Evolutionary conservation across 2,888 invertebrate species (phyloP).

Genomic region (Prosapia bicincta): DNA sequence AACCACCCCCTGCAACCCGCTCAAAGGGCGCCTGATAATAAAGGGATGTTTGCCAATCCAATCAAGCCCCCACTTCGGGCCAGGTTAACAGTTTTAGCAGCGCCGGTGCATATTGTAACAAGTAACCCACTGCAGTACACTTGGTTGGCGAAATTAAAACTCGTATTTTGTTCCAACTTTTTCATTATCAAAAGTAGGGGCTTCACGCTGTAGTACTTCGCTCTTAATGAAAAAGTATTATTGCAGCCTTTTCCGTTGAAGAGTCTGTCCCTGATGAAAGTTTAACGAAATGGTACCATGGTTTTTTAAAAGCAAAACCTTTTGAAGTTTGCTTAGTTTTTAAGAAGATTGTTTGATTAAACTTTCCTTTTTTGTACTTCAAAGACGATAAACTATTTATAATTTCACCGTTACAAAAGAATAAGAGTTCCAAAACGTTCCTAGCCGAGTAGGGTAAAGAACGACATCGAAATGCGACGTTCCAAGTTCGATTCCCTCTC

Average conservation of each 20-base stretch:
- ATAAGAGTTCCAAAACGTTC: no score
- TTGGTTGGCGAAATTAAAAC: not conserved
- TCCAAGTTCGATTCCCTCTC: no score
- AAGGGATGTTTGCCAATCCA: conserved; percentile 2
- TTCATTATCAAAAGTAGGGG: not conserved
- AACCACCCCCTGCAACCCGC: not conserved
- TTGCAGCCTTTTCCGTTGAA: not conserved
- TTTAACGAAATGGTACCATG: not conserved
- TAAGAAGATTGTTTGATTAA: no score
- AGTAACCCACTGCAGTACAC: not conserved
- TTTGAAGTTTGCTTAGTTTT: no score
- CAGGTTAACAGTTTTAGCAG: not conserved
- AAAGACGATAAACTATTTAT: no score
- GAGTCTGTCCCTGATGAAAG: not conserved
- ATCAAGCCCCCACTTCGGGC: not conserved
- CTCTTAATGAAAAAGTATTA: not conserved
- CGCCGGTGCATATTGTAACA: not conserved
- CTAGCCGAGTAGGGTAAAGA: no score
- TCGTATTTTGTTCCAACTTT: not conserved
- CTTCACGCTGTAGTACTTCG: not conserved
- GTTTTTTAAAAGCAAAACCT: no score
- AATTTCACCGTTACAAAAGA: no score
- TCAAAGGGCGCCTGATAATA: conserved; percentile 2
- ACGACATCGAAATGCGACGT: no score
- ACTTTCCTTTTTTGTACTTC: no score